phyloP scores from a whole-genome alignment of 2,888 invertebrate genomes.

The Osedax frankpressi region DNA sequence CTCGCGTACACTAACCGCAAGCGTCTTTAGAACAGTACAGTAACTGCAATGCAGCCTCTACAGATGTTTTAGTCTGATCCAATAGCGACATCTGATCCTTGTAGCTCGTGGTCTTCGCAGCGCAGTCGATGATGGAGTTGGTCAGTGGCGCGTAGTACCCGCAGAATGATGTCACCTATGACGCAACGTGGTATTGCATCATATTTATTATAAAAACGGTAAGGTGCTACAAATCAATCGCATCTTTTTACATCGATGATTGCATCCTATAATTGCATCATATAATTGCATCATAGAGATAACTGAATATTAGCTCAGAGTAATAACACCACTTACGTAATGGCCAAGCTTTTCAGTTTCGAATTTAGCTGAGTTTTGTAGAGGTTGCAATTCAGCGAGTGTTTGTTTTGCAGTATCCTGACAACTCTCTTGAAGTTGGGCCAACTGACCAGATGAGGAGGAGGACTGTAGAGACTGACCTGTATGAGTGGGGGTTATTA shows the following conservation, averaged over 20 bases:
- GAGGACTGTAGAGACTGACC: background rate
- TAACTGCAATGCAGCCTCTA: conserved; percentile 77
- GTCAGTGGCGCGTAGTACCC: conserved; percentile 67
- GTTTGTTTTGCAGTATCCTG: conserved; percentile 49
- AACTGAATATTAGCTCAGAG: too few relatives aligned
- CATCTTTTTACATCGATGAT: too few relatives aligned
- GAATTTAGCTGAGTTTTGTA: conserved; percentile 69
- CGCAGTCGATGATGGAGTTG: conserved; percentile 61
- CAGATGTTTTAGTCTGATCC: conserved; percentile 82
- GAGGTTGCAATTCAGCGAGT: conserved; percentile 69
- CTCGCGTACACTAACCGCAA: conserved; percentile 68
- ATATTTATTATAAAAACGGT: too few relatives aligned
- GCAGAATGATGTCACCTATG: conserved; percentile 41
- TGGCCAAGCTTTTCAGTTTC: conserved; percentile 89
- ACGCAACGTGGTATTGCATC: background rate
- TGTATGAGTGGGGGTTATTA: background rate
- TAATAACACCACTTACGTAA: too few relatives aligned
- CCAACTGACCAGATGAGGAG: background rate
- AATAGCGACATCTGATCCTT: conserved; percentile 72
- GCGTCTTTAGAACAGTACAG: conserved; percentile 72
- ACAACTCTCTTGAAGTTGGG: background rate
- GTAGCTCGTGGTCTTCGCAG: conserved; percentile 72
- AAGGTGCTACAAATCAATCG: too few relatives aligned
- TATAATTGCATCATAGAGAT: too few relatives aligned
- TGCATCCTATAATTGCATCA: too few relatives aligned